phyloP scores from a whole-genome alignment of 2,113 vertebrate species.

The Thalassoma bifasciatum region DNA sequence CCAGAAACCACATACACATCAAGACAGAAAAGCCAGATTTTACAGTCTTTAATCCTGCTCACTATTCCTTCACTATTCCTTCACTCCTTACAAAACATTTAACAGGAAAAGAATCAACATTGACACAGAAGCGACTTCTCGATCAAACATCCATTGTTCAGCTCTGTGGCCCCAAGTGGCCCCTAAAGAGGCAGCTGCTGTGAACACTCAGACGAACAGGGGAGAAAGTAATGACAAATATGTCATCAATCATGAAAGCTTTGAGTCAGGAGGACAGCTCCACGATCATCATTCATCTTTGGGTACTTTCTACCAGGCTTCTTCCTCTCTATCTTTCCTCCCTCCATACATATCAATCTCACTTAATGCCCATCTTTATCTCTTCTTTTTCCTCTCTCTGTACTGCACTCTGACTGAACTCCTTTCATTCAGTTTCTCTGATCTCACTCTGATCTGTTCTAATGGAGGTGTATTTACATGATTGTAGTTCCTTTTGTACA shows the following conservation, averaged over 20 bases:
- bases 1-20: no score
- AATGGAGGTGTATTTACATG: neutral
- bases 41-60: no score
- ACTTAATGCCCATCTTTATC: neutral
- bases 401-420: neutral
- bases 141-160: neutral
- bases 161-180: neutral
- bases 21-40: no score
- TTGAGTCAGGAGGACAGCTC: conserved; percentile 16
- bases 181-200: conserved; percentile 6
- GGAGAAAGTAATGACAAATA: neutral
- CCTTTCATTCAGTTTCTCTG: neutral
- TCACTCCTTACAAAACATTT: no score
- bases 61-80: no score
- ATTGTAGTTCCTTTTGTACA: neutral
- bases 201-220: conserved; percentile 17
- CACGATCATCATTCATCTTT: conserved; percentile 14
- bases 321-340: neutral
- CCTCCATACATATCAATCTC: neutral
- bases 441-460: neutral
- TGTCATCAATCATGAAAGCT: conserved; percentile 22
- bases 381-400: neutral
- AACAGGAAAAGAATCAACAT: neutral
- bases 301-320: neutral
- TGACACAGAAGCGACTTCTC: neutral